Evolutionary conservation across 2,113 vertebrate species (phyloP).

Genomic region (Electrona antarctica): DNA sequence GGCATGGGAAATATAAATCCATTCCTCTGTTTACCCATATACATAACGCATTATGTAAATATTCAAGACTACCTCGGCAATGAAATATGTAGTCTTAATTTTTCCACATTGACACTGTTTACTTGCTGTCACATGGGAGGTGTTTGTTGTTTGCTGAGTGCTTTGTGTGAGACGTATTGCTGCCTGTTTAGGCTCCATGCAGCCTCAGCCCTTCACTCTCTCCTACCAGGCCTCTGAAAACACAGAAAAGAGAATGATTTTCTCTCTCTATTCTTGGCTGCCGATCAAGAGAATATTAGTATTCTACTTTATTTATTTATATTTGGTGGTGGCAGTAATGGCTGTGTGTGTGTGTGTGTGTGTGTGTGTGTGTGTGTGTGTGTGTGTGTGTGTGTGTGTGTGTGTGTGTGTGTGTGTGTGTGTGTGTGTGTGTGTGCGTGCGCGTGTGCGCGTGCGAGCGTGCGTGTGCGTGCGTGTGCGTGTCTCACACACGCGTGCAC

Average conservation of each 20-base stretch:
- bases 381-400: conserved; percentile 51
- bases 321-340: conserved; percentile 62
- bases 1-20: not conserved
- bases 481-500: conserved; percentile 38
- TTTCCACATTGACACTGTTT: not conserved
- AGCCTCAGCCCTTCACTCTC: conserved; percentile 68
- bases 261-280: conserved; percentile 73
- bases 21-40: not conserved
- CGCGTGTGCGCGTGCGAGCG: conserved; percentile 29
- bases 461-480: conserved; percentile 37
- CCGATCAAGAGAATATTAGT: conserved; percentile 79
- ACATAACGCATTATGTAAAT: not conserved
- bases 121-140: conserved; percentile 46
- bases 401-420: conserved; percentile 32
- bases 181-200: conserved; percentile 59
- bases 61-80: conserved; percentile 2
- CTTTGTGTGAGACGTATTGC: conserved; percentile 53
- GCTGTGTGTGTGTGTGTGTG: conserved; percentile 5
- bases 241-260: conserved; percentile 69
- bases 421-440: conserved; percentile 41
- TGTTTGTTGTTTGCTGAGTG: conserved; percentile 45
- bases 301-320: conserved; percentile 80
- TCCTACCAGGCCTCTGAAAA: conserved; percentile 71
- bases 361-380: conserved; percentile 36
- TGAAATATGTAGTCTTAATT: not conserved